Evolutionary conservation across 2,888 invertebrate species (phyloP).

Genomic region (Steromphala cineraria): DNA sequence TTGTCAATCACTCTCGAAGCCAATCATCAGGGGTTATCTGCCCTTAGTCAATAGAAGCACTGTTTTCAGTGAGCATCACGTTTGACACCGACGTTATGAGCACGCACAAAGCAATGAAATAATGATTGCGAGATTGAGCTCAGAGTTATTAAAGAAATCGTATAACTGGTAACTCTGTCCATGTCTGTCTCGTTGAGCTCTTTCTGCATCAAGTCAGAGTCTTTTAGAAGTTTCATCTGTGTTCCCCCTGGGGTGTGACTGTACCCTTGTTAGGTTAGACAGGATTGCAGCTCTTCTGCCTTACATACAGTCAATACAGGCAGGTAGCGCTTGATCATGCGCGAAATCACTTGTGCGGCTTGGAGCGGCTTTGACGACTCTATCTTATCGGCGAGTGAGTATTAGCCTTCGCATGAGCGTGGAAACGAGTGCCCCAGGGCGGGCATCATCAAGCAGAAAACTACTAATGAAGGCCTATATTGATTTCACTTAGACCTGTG

Average conservation of each 20-base stretch:
- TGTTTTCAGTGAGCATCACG: too few species aligned
- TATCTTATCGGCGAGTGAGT: background rate
- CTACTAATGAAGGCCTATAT: slow-evolving; percentile 20
- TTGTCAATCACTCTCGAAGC: too few species aligned
- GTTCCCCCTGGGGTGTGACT: background rate
- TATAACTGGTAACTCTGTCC: background rate
- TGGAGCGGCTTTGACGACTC: background rate
- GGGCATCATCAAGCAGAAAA: slow-evolving; percentile 1
- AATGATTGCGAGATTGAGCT: background rate
- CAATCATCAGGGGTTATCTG: too few species aligned
- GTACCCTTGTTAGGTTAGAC: background rate
- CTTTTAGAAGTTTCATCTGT: background rate
- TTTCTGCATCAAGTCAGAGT: background rate
- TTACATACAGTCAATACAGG: background rate
- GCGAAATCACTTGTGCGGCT: background rate
- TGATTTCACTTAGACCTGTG: slow-evolving; percentile 13
- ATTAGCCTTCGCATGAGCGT: background rate
- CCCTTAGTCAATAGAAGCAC: too few species aligned
- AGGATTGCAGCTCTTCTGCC: background rate
- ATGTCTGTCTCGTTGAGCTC: too few species aligned
- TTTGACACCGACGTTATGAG: too few species aligned
- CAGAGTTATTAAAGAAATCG: background rate
- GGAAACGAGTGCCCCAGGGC: background rate
- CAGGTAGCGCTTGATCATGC: background rate
- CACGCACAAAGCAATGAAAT: background rate